A percentile compares a stretch with the other conserved stretches of the same genome.
Evolutionary conservation across 2,113 vertebrate species (phyloP).

Genomic region (Cephalopholis sonnerati): DNA sequence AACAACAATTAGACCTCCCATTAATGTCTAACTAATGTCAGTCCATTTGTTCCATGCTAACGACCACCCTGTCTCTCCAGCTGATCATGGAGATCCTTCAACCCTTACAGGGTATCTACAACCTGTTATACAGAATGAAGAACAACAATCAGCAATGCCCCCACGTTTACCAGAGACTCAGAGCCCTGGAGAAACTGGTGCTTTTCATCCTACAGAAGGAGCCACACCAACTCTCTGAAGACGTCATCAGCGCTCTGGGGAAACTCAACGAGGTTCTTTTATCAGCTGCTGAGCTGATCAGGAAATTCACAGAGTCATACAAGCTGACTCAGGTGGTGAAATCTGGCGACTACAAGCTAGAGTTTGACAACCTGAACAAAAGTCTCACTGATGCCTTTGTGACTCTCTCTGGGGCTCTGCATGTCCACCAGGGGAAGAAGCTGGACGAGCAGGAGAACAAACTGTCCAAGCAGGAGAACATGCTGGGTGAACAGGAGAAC

Average conservation of each 20-base stretch:
- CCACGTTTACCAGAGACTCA: not conserved
- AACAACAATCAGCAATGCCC: not conserved
- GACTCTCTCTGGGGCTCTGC: slow-evolving; percentile 12
- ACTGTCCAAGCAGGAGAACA: not conserved
- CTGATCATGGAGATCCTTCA: slow-evolving; percentile 16
- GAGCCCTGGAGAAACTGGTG: not conserved
- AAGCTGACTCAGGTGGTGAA: not conserved
- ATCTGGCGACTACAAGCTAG: not conserved
- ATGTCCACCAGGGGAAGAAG: not conserved
- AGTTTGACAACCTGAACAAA: slow-evolving; percentile 1
- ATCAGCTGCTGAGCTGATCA: rapidly evolving
- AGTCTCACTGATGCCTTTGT: slow-evolving; percentile 5
- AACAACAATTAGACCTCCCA: not conserved
- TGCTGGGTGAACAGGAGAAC: not conserved
- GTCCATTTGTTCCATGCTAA: not conserved
- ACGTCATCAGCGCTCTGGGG: not conserved
- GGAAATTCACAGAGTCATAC: rapidly evolving
- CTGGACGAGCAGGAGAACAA: not conserved
- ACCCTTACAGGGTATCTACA: rapidly evolving
- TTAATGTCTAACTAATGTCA: not conserved
- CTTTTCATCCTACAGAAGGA: rapidly evolving
- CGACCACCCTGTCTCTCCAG: not conserved
- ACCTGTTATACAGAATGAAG: not conserved
- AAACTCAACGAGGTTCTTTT: not conserved
- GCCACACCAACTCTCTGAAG: not conserved